Percentiles rank a stretch among this genome's conserved stretches.
phyloP scores from a whole-genome alignment of 2,888 invertebrate species.

The Plagodis pulveraria region DNA sequence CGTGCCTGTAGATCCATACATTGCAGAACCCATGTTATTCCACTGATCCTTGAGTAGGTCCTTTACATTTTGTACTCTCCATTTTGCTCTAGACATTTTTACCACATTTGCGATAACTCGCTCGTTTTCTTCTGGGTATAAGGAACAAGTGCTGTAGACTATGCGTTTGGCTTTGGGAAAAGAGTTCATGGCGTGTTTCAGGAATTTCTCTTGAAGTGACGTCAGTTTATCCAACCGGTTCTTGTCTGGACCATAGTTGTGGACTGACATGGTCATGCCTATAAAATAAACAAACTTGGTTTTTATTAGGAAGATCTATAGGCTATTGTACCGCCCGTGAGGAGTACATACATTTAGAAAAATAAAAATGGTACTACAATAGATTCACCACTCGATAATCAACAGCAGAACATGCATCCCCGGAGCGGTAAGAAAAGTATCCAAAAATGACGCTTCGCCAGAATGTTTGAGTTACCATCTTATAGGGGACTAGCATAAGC shows the following conservation, averaged over 20 bases:
- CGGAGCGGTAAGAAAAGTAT: no score
- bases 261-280: constrained; percentile 75
- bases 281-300: constrained; percentile 26
- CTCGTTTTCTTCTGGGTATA: constrained; percentile 96
- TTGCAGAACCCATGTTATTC: constrained; percentile 87
- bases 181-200: constrained; percentile 92
- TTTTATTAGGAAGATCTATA: no score
- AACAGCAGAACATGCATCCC: no score
- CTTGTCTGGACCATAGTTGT: constrained; percentile 70
- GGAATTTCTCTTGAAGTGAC: constrained; percentile 92
- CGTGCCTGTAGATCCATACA: constrained; percentile 87
- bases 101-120: constrained; percentile 91
- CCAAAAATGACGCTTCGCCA: no score
- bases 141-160: constrained; percentile 98
- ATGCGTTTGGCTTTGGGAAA: constrained; percentile 94
- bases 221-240: constrained; percentile 87
- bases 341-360: background rate
- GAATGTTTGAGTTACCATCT: no score
- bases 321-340: background rate
- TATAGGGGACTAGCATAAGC: no score
- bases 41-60: constrained; percentile 87
- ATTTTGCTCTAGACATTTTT: constrained; percentile 80
- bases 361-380: no score
- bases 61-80: constrained; percentile 86
- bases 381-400: no score